Base-by-base conservation (phyloP, 2,797 vertebrate species). In the Trichosurus vulpecula region DNA sequence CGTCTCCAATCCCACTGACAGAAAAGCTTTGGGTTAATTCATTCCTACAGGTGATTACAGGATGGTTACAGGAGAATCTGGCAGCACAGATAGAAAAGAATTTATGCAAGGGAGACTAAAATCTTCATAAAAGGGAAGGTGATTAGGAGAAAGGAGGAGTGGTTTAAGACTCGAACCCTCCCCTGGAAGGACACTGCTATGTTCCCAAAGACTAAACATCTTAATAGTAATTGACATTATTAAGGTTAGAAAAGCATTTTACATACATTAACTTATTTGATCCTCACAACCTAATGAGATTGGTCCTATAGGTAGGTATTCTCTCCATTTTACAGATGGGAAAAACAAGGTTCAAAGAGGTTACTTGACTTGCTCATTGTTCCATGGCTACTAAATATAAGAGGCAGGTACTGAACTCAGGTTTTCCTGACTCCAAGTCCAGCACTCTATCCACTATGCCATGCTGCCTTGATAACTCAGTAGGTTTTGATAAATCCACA, bases 401-500 rank as follows among this genome's bases (percentile, higher is more conserved):
- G 61, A 74, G 35, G 4, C 6, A 74, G 31, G 61, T 74, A 47
- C 16, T 41, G 66, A 41, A 74, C 66, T 74, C n/a, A 74, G 66
- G n/a, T 74, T 74, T 74, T 41, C 41, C 41, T 81, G 74, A 81
- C 41, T 81, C 25, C 41, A 81, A 81, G 41, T 47, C 1, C 74
- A 47, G 41, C 74, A 47, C 41, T 51, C 41, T 87, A 87, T 87
- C 9, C 19, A 81, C n/a, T 81, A 87, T 87, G 22, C 19, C n/a
- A 47, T 81, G 66, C 66, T 81, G 66, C 74, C 74, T 87, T 94
- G 97, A 94, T 96, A 96, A 98, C 96, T 97, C 97, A 96, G 95
- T 87, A 93, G 95, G 94, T 97, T 98, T 98, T 97, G 95, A 96
- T 96, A 98, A 97, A 97, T 94, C 96, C 98, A 97, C 96, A 93